A percentile compares a stretch with the other conserved stretches of the same genome.
These are phyloP conservation scores for Atherinomorus stipes DNA, from an alignment of 2,113 vertebrate genomes.

Conservation along the genomic window DNA sequence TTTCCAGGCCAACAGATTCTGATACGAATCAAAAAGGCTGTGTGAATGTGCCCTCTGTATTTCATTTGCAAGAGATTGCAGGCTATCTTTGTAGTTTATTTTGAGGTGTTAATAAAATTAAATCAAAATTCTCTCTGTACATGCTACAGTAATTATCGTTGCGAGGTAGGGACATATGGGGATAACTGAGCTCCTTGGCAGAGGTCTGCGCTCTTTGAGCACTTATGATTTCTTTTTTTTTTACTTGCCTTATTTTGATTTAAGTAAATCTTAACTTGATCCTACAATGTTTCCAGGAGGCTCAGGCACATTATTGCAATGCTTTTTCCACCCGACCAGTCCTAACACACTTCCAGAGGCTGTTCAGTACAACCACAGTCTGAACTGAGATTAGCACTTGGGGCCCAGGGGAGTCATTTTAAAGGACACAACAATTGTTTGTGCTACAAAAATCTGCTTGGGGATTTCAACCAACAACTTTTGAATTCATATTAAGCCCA, in stretches of 20 bases:
- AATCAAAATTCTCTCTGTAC: too few species aligned
- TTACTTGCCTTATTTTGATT: background rate
- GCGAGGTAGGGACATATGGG: too few species aligned
- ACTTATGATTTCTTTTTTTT: too few species aligned
- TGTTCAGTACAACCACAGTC: slow-evolving; percentile 29
- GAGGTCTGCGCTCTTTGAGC: too few species aligned
- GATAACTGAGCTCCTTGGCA: too few species aligned
- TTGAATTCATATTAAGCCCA: slow-evolving; percentile 28
- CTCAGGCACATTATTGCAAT: slow-evolving; percentile 10
- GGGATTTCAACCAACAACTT: slow-evolving; percentile 45
- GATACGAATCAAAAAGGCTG: too few species aligned
- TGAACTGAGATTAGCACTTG: slow-evolving; percentile 48
- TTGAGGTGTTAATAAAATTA: too few species aligned
- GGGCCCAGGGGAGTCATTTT: slow-evolving; percentile 13
- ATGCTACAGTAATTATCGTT: too few species aligned
- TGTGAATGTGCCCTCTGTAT: too few species aligned
- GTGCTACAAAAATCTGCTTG: slow-evolving; percentile 27
- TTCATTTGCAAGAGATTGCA: too few species aligned
- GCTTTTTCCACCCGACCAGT: slow-evolving; percentile 36
- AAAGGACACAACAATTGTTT: slow-evolving; percentile 38
- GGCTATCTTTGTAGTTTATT: too few species aligned
- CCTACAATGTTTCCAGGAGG: slow-evolving; percentile 1
- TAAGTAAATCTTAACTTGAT: background rate
- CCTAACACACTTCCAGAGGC: slow-evolving; percentile 33
- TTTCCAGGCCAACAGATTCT: too few species aligned